Evolutionary conservation across 2,888 invertebrate species (phyloP), one percentile per base, ranked within the genome.

Genomic region (Calliopum simillimum): DNA sequence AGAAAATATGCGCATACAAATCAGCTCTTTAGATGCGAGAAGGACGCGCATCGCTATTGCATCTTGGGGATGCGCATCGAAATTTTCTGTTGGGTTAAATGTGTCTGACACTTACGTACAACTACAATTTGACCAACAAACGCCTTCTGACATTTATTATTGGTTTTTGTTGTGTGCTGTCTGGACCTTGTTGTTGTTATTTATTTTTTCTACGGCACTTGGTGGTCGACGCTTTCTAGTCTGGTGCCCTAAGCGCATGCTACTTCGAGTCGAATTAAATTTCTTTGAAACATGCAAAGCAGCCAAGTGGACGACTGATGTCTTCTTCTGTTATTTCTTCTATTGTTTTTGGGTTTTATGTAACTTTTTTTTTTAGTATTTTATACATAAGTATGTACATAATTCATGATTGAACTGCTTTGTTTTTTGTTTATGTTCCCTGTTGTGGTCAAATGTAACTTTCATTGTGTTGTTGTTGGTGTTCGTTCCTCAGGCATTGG

Each of bases 251-350:
- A 33, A 33, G 33, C 33, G 33, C 12, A 16, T 19, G 51, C 51
- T 53, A 8, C 23, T 33, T 33, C 23, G 53, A 25, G 47, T 33
- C 63, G 16, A 63, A 16, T 8, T 25, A 63, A 49, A 63, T 49
- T 63, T 63, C 14, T 33, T 49, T 49, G 12, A 23, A 49, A 16
- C 63, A 63, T 63, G 63, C 63, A 63, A 63, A 49, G 63, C 49
- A 33, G 49, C 47, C 33, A 33, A 33, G 33, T 8, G 33, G 63
- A 63, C 47, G 63, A 63, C 63, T 33, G 43, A 61, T 61, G 61
- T 44, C 19, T 61, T 61, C 46, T 44, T 43, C 43, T 4, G 19
- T 41, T 19, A 43, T 19, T 41, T n/a, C n/a, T 49, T 33, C 8
- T 33, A 5, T 33, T 33, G 33, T 33, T 5, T 33, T 8, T 33